Percentiles rank a stretch among this genome's conserved stretches.
Evolutionary conservation across 1,140 invertebrate species (phyloP).

Genomic region (Contarinia nasturtii): DNA sequence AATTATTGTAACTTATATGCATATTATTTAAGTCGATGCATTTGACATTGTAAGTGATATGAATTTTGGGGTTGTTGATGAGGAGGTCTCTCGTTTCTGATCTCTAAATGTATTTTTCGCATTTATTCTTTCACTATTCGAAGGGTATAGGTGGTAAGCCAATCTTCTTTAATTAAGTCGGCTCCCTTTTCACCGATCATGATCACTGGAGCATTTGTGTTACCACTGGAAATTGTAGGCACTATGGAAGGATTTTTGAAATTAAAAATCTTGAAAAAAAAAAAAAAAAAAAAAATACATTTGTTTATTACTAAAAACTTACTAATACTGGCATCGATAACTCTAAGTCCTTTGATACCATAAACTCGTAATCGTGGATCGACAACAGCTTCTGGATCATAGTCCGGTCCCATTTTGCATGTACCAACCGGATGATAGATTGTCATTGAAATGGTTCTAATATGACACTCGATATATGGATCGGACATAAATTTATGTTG

Average conservation of each 20-base stretch:
- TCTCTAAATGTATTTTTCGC: too few relatives aligned
- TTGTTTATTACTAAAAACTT: too few relatives aligned
- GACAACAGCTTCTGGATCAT: slow-evolving; percentile 58
- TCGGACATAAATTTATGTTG: slow-evolving; percentile 51
- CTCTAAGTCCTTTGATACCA: slow-evolving; percentile 53
- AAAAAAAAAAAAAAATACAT: too few relatives aligned
- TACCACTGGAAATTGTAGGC: too few relatives aligned
- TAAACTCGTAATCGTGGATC: slow-evolving; percentile 60
- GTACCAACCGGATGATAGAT: slow-evolving; percentile 70
- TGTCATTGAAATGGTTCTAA: slow-evolving; percentile 67
- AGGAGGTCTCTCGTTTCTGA: too few relatives aligned
- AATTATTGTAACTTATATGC: too few relatives aligned
- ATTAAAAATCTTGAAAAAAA: too few relatives aligned
- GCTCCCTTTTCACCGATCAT: slow-evolving; percentile 63
- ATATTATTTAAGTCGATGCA: too few relatives aligned
- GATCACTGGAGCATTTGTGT: slow-evolving; percentile 5
- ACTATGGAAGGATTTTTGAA: too few relatives aligned
- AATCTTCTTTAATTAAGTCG: slow-evolving; percentile 64
- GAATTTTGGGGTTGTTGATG: too few relatives aligned
- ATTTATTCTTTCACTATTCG: too few relatives aligned
- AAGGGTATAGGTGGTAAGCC: slow-evolving; percentile 14
- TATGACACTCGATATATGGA: slow-evolving; percentile 68
- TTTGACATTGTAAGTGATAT: too few relatives aligned
- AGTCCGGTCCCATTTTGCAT: slow-evolving; percentile 62
- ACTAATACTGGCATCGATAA: slow-evolving; percentile 71